Evolutionary conservation across 1,140 invertebrate genomes (phyloP).

Genomic region (Amphibalanus amphitrite): DNA sequence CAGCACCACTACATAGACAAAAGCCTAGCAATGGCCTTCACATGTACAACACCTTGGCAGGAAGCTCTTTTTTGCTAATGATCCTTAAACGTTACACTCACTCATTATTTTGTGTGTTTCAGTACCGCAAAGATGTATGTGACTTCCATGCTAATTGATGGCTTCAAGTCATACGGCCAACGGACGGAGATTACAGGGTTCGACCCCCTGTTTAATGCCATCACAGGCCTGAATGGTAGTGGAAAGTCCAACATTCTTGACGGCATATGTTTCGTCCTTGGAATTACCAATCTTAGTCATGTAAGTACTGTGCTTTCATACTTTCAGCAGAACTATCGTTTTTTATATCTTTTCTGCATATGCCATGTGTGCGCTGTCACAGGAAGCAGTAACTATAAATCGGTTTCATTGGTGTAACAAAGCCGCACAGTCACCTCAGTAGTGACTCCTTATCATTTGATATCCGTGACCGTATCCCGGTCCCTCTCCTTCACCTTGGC

Average conservation of each 20-base stretch:
- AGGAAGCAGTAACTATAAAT: too few relatives aligned
- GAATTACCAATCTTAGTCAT: conserved; percentile 82
- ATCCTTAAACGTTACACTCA: neutral
- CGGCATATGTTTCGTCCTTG: conserved; percentile 93
- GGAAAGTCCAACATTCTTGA: conserved; percentile 99
- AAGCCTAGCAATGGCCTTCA: too few relatives aligned
- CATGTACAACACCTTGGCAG: too few relatives aligned
- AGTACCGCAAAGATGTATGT: conserved; percentile 57
- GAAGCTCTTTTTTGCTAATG: neutral
- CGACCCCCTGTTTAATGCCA: conserved; percentile 91
- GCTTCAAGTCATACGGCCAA: conserved; percentile 95
- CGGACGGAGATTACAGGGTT: conserved; percentile 85
- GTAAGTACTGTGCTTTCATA: conserved; percentile 41
- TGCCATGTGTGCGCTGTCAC: too few relatives aligned
- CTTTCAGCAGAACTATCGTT: too few relatives aligned
- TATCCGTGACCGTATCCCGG: too few relatives aligned
- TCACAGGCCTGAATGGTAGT: conserved; percentile 94
- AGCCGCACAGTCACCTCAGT: too few relatives aligned
- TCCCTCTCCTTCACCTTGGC: too few relatives aligned
- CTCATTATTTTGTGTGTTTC: neutral
- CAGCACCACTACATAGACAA: too few relatives aligned
- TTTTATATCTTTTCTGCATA: too few relatives aligned
- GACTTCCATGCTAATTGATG: conserved; percentile 84
- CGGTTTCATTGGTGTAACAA: too few relatives aligned
- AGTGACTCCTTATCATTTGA: too few relatives aligned